phyloP scores from a whole-genome alignment of 2,113 vertebrate genomes.

The Tyto alba region DNA sequence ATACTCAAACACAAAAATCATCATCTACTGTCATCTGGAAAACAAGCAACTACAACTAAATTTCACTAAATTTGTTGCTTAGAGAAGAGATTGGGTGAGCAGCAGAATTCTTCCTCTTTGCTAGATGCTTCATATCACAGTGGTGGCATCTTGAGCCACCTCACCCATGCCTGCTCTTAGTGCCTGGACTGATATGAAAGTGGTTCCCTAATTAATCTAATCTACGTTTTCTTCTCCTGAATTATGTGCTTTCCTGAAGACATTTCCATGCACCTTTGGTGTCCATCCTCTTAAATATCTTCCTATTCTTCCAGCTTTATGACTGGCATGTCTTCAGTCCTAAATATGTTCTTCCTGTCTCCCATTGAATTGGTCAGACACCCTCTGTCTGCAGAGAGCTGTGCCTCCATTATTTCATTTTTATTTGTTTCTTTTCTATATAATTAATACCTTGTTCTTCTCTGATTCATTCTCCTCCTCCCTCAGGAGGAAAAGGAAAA shows the following conservation, averaged over 20 bases:
- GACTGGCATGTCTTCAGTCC: not conserved
- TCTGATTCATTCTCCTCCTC: not conserved
- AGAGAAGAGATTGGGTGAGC: not conserved
- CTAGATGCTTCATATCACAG: not conserved
- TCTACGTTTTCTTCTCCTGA: not conserved
- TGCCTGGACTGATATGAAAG: not conserved
- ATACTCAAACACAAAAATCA: not conserved
- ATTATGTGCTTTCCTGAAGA: not conserved
- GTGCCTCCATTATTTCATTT: not conserved
- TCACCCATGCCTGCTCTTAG: not conserved
- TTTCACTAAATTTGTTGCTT: not conserved
- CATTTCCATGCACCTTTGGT: not conserved
- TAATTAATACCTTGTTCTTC: not conserved
- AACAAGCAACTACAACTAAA: not conserved
- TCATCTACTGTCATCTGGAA: not conserved
- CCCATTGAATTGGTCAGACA: not conserved
- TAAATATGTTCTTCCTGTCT: not conserved
- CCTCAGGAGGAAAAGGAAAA: not conserved
- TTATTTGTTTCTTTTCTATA: not conserved
- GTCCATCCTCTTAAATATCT: not conserved
- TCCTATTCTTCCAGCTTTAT: not conserved
- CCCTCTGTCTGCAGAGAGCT: not conserved
- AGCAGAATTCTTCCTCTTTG: not conserved
- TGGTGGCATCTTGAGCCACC: not conserved
- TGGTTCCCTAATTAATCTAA: not conserved